Evolutionary conservation across 2,113 vertebrate species (phyloP), one percentile per base, ranked within the genome.

Genomic region (Tetraodon nigroviridis): DNA sequence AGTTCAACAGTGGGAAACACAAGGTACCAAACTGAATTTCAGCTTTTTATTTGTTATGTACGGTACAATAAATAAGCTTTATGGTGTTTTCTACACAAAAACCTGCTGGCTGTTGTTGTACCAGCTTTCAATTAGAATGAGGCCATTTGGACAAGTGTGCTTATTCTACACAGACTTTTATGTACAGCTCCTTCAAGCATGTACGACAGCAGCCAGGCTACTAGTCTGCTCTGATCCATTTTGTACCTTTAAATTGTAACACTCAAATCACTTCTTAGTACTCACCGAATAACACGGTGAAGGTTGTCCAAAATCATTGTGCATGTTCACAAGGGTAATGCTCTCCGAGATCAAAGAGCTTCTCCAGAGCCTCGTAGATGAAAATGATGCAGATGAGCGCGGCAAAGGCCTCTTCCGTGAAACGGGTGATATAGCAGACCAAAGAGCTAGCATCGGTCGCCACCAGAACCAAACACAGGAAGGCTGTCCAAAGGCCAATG

Each of bases 301-400:
- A 98, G 90, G 77, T 93, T 85, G 68, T 95, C 89, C 85, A 96
- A 71, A 71, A 78, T 85, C 73, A 67, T 90, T 94, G 88, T 93
- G 89, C 92, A 90, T 96, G 83, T 98, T 96, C 85, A 96, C 91
- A 12, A 12, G 91, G 88, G 79, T 91, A 97, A 19, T 85, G 51
- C 84, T 96, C 91, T 83, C 94, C 94, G 76, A 98, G 87, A 75
- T 95, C 88, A 76, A 96, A 91, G 58, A 98, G 92, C 72, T 97
- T 98, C 90, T 97, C 95, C 61, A 98, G 77, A 40, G 95, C 95
- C 83, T 98, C 95, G 0, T 98, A 98, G 84, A 98, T 98, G 86
- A 98, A 98, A 88, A 98, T 98, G 83, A 98, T 94, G 86, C 95
- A 98, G 90, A 98, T 98, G 58, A 98, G 93, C 0, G 95, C 92